Evolutionary conservation across 2,797 vertebrate genomes (phyloP), one percentile per base, ranked within the genome.

Genomic region (Halcyon chelicuti): DNA sequence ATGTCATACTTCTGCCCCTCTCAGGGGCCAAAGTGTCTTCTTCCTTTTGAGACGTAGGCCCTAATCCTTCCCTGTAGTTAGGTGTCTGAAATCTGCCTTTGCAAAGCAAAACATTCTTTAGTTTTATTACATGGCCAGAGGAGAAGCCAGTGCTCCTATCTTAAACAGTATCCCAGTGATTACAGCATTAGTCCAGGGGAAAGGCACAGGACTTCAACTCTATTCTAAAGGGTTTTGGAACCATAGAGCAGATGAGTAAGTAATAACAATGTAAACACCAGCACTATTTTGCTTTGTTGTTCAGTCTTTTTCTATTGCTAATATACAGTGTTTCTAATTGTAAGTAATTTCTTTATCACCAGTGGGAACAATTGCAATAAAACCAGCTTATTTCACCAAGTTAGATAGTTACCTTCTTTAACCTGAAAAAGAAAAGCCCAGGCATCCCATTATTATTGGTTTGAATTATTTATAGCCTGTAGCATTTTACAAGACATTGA

Each of bases 381-480:
- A 94, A 82, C 10, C 33, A 47, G 47, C 91, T 93, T 90, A 63
- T 90, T 93, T 57, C 67, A 87, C 52, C 44, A 67, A 65, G 63
- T 80, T 80, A 87, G 78, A 60, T 23, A 46, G 33, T 71, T 92
- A 17, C 75, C n/a, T 55, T 68, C 70, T 87, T 79, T 92, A 90
- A 90, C 31, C 25, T 66, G 61, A 66, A 86, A 77, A 92, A 92
- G 2, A 95, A 95, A 91, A 76, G 57, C 63, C 33, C 76, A 82
- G 74, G 49, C 77, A 90, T 87, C 47, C 77, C 61, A 46, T 94
- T 94, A 85, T 89, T 90, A 77, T 73, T 76, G 68, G 17, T 68
- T 93, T 96, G 80, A 95, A 94, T 96, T 95, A 94, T 92, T 95
- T 96, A 94, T 90, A 91, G 42, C 25, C 25, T 71, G 68, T 92